These are phyloP conservation scores for Tryphoninae sp. DNA, from an alignment of 2,888 invertebrate species.

Conservation along the genomic window DNA sequence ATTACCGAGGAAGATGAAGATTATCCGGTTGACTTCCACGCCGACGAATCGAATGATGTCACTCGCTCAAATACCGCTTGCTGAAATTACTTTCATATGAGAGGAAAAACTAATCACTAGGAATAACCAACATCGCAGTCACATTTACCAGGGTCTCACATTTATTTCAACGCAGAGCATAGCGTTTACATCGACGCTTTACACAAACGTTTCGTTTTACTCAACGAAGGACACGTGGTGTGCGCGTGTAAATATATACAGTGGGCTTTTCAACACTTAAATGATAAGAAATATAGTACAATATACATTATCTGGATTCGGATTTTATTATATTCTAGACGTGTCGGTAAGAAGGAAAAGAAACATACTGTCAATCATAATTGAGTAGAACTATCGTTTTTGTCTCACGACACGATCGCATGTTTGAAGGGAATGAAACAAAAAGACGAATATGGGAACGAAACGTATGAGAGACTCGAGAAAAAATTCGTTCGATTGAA, in stretches of 20 bases:
- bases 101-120: background rate
- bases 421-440: constrained; percentile 13
- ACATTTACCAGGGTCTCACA: constrained; percentile 55
- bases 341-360: constrained; percentile 6
- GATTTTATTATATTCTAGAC: constrained; percentile 32
- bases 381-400: constrained; percentile 35
- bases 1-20: constrained; percentile 51
- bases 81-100: background rate
- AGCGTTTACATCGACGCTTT: constrained; percentile 42
- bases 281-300: constrained; percentile 62
- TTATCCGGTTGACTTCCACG: background rate
- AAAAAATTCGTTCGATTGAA: background rate
- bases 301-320: constrained; percentile 53
- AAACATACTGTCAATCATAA: constrained; percentile 44
- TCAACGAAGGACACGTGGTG: background rate
- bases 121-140: background rate
- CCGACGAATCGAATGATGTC: constrained; percentile 2
- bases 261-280: constrained; percentile 59
- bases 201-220: background rate
- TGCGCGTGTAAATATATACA: constrained; percentile 63
- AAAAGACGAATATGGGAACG: background rate
- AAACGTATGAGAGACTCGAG: constrained; percentile 12
- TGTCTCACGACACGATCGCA: constrained; percentile 28
- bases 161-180: constrained; percentile 52
- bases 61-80: background rate